Conservation (phyloP, 2,888 invertebrate species). For the Andrena flavipes region DNA sequence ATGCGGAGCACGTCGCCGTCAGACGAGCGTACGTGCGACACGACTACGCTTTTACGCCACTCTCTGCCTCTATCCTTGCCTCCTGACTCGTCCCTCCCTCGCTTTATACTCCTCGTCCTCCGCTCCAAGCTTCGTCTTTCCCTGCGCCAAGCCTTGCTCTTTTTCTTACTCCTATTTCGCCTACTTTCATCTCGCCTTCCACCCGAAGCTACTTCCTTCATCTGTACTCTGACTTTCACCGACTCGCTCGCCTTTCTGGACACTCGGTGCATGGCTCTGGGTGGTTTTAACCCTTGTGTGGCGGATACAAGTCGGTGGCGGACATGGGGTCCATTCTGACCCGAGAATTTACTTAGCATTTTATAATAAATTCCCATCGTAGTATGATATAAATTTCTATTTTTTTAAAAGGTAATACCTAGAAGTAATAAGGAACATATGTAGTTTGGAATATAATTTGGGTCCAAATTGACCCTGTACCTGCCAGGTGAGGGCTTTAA, state of each 20-base stretch:
- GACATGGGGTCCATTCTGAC: no score
- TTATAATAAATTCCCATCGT: no score
- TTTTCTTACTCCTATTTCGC: constrained; percentile 62
- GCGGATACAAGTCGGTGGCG: no score
- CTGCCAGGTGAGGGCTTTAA: not conserved
- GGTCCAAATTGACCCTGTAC: no score
- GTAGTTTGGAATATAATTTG: no score
- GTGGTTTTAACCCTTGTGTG: no score
- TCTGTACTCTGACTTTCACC: not conserved
- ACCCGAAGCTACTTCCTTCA: not conserved
- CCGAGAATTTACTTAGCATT: no score
- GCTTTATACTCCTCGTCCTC: constrained; percentile 44
- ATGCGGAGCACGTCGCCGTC: constrained; percentile 84
- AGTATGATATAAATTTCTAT: no score
- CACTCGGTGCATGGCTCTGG: not conserved
- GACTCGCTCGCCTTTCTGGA: not conserved
- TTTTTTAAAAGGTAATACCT: no score
- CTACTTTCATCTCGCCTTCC: constrained; percentile 67
- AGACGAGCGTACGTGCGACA: constrained; percentile 85
- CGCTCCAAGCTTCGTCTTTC: constrained; percentile 51
- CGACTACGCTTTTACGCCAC: constrained; percentile 85
- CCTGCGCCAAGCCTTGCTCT: constrained; percentile 57
- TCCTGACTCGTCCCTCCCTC: constrained; percentile 58
- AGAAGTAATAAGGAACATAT: no score
- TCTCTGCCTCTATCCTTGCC: constrained; percentile 73